Evolutionary conservation across 2,797 vertebrate genomes (phyloP).

Genomic region (Gallinago solitaria): DNA sequence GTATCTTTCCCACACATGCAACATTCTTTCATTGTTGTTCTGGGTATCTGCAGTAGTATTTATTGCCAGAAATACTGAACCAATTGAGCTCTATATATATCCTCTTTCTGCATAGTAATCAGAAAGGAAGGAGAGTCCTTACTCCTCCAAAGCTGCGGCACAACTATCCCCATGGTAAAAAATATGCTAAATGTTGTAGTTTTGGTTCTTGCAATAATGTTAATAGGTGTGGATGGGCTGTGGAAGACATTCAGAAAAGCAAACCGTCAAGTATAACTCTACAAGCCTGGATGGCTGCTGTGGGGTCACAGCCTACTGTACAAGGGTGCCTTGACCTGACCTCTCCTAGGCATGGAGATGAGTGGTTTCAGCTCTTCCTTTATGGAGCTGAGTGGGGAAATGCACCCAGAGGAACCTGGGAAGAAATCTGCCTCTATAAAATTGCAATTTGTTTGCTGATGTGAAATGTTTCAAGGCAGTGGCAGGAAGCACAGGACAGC

Average conservation of each 20-base stretch:
- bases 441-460: rapidly evolving
- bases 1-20: neutral
- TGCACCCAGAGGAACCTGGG: neutral
- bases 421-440: neutral
- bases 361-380: neutral
- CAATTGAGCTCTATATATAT: neutral
- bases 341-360: neutral
- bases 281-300: neutral
- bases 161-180: neutral
- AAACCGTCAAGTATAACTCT: neutral
- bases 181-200: neutral
- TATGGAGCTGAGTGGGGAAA: neutral
- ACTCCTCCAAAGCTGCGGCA: neutral
- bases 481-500: neutral
- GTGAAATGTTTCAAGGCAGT: neutral
- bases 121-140: neutral
- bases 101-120: neutral
- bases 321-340: neutral
- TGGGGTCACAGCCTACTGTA: neutral
- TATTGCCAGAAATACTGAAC: neutral
- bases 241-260: neutral
- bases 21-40: neutral
- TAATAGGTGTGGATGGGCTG: neutral
- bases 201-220: neutral
- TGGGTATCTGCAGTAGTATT: neutral